These are phyloP conservation scores for Magallana ariakensis DNA, from an alignment of 1,140 invertebrate species.

Conservation along the genomic window DNA sequence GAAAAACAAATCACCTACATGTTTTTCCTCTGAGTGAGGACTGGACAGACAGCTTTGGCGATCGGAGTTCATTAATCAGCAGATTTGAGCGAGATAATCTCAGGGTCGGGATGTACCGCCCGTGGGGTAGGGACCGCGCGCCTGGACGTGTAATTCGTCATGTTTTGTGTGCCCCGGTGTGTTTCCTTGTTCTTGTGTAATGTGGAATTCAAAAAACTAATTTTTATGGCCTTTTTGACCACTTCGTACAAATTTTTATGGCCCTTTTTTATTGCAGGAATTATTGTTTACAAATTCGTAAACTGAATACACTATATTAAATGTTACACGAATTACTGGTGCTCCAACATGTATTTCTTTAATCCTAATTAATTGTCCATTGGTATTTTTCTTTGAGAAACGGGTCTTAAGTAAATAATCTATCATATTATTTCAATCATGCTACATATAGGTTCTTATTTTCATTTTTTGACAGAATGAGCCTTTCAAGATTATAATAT, in stretches of 20 bases:
- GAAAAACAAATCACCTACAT: background rate
- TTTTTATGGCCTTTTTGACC: conserved; percentile 9
- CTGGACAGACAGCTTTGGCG: no score
- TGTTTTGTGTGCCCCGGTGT: background rate
- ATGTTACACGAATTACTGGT: background rate
- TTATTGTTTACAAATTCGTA: conserved; percentile 4
- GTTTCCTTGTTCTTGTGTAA: background rate
- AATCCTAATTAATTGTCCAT: no score
- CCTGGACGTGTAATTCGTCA: background rate
- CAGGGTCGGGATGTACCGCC: conserved; percentile 3
- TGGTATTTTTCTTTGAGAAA: background rate
- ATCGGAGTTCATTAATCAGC: conserved; percentile 14
- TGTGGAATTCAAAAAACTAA: background rate
- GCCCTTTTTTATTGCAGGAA: conserved; percentile 19
- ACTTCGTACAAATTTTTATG: background rate
- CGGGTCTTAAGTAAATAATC: background rate
- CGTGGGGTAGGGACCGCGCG: conserved; percentile 16
- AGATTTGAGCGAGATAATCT: background rate
- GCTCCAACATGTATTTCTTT: no score
- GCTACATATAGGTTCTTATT: no score
- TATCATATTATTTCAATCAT: no score
- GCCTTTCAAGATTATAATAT: no score
- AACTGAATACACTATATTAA: conserved; percentile 6
- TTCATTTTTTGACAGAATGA: no score
- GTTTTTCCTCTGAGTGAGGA: no score